phyloP scores from a whole-genome alignment of 2,113 vertebrate species.

The Sylvia atricapilla region DNA sequence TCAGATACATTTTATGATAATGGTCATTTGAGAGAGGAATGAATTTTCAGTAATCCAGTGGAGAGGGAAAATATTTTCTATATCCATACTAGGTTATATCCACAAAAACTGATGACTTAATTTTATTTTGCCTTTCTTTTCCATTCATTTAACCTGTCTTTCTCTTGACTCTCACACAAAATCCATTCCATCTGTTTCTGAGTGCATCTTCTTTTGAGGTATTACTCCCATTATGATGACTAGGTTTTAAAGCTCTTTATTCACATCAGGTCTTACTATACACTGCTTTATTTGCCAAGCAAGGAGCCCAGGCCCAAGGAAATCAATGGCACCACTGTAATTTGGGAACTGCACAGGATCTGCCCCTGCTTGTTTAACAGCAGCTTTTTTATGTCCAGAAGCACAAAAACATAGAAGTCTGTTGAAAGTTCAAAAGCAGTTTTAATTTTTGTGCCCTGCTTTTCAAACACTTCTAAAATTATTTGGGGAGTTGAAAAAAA shows the following conservation, averaged over 20 bases:
- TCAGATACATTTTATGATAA: background rate
- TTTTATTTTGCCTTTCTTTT: slow-evolving; percentile 10
- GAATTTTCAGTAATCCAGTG: background rate
- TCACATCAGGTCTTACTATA: background rate
- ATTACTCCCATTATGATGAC: background rate
- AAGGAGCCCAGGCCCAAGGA: background rate
- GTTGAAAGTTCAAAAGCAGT: background rate
- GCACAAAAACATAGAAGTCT: background rate
- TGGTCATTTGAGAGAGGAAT: background rate
- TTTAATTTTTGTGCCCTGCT: slow-evolving; percentile 27
- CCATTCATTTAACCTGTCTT: background rate
- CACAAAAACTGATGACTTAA: background rate
- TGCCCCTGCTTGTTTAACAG: background rate
- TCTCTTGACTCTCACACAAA: background rate
- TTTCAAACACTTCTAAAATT: slow-evolving; percentile 6
- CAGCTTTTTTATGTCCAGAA: background rate
- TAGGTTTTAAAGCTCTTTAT: background rate
- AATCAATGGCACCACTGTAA: slow-evolving; percentile 36
- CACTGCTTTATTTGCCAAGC: background rate
- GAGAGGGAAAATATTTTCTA: slow-evolving; percentile 3
- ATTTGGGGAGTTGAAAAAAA: background rate
- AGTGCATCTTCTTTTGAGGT: background rate
- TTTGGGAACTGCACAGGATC: background rate
- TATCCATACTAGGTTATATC: background rate
- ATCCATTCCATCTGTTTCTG: background rate